These are phyloP conservation scores for Cotesia chilonis DNA, from an alignment of 1,140 invertebrate species.

Conservation along the genomic window DNA sequence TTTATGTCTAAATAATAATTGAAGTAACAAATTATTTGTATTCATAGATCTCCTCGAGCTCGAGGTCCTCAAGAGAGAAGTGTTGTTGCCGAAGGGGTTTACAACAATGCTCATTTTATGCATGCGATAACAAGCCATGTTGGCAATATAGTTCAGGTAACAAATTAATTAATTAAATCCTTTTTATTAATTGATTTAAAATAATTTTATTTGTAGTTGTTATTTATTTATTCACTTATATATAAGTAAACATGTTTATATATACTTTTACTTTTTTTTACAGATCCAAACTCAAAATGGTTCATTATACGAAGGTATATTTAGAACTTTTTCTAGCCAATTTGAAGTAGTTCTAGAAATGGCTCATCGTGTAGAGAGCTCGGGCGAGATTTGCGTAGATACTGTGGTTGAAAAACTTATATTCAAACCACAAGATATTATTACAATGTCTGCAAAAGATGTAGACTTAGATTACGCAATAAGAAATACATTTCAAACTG, in stretches of 20 bases:
- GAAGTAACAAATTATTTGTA: background rate
- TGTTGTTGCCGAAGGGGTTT: slow-evolving; percentile 81
- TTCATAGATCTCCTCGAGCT: slow-evolving; percentile 70
- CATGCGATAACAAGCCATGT: slow-evolving; percentile 84
- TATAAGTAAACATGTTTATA: background rate
- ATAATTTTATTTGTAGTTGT: no score
- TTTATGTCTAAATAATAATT: slow-evolving; percentile 5
- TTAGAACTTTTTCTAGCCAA: slow-evolving; percentile 84
- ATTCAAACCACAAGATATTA: slow-evolving; percentile 84
- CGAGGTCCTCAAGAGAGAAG: slow-evolving; percentile 65
- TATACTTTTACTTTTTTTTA: slow-evolving; percentile 34
- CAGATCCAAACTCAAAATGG: slow-evolving; percentile 82
- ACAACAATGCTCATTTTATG: slow-evolving; percentile 87
- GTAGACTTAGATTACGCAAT: slow-evolving; percentile 89
- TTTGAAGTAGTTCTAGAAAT: slow-evolving; percentile 87
- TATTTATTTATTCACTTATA: no score
- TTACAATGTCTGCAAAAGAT: slow-evolving; percentile 80
- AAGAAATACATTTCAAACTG: slow-evolving; percentile 85
- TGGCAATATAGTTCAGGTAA: slow-evolving; percentile 79
- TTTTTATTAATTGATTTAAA: slow-evolving; percentile 11
- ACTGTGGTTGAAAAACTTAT: slow-evolving; percentile 84
- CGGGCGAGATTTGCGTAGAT: slow-evolving; percentile 72
- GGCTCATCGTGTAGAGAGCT: slow-evolving; percentile 80
- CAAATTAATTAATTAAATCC: background rate
- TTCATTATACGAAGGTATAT: slow-evolving; percentile 84